phyloP scores from a whole-genome alignment of 1,140 invertebrate genomes.

The Drosophila persimilis region DNA sequence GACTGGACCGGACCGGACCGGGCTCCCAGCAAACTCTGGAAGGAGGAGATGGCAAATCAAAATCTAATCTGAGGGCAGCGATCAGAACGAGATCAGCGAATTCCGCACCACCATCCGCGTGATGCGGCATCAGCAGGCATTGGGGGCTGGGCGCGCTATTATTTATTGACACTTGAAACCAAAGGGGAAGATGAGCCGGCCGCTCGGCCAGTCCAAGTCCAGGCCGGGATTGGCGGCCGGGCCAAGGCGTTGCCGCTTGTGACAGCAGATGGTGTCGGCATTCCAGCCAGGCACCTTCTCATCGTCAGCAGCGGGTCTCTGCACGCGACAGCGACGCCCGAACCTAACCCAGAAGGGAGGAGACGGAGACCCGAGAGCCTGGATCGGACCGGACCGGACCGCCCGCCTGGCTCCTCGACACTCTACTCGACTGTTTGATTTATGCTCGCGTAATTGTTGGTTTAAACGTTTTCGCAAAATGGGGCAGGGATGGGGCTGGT shows the following conservation, averaged over 20 bases:
- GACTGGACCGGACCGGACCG: not conserved
- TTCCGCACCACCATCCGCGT: conserved; percentile 38
- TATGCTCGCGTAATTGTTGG: conserved; percentile 83
- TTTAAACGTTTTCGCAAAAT: conserved; percentile 81
- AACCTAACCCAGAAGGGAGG: conserved; percentile 12
- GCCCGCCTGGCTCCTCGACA: conserved; percentile 50
- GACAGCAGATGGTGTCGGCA: conserved; percentile 74
- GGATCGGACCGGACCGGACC: conserved; percentile 38
- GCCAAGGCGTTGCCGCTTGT: conserved; percentile 65
- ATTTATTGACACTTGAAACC: conserved; percentile 83
- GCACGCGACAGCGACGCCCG: conserved; percentile 53
- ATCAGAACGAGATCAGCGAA: conserved; percentile 71
- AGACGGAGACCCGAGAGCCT: conserved; percentile 12
- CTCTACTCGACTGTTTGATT: conserved; percentile 82
- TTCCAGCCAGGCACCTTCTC: conserved; percentile 43
- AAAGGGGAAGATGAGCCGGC: conserved; percentile 36
- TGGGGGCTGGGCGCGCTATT: conserved; percentile 57
- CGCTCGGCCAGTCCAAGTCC: conserved; percentile 33
- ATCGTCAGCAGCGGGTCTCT: conserved; percentile 8
- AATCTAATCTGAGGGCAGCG: conserved; percentile 69
- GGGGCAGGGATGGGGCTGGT: conserved; percentile 23
- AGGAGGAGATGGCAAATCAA: conserved; percentile 20
- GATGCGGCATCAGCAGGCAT: conserved; percentile 22
- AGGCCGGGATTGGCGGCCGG: not conserved
- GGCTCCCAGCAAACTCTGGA: not conserved